Evolutionary conservation across 2,113 vertebrate genomes (phyloP), one percentile per base, ranked within the genome.

Genomic region (Myrmophylax atrothorax): DNA sequence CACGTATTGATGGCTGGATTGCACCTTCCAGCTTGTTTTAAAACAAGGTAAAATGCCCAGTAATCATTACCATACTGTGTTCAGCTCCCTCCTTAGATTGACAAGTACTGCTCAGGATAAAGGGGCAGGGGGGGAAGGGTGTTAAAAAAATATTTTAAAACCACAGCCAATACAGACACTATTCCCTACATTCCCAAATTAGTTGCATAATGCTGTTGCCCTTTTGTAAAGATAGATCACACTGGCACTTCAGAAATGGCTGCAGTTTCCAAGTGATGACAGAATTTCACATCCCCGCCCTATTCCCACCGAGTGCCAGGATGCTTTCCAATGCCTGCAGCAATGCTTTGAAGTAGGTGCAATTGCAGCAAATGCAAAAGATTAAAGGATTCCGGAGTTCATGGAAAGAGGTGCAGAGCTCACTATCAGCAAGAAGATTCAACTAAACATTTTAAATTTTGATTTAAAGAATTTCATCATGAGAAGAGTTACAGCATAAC

Each of bases 281-380:
- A 94, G 94, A 87, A 94, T 92, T 97, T 96, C 88, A 78, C 95
- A 92, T 96, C 90, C 88, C 88, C 60, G 7, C 88, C 90, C 85
- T 93, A 90, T 94, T 94, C 90, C 93, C 83, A 81, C 28, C 0
- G 28, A 89, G 83, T 72, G 88, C 80, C 79, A 94, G 90, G 81
- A 94, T 92, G 85, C 94, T 94, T 96, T 75, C 94, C 94, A 96
- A 81, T 18, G 94, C 96, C 96, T 89, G 88, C 88, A 96, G 96
- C 93, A 89, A 75, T 26, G 77, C 96, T 97, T 97, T 97, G 93
- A 97, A 90, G 92, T 96, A 90, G 90, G 85, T 90, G 92, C 79
- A 90, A 90, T 23, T 92, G 94, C 92, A 95, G 93, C 90, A 93
- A 95, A 93, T 89, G 90, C 92, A 92, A 86, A 92, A 96, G 94